A percentile compares a stretch with the other conserved stretches of the same genome.
These are phyloP conservation scores for Cyphomyrmex costatus DNA, from an alignment of 1,140 invertebrate genomes.

Conservation along the genomic window DNA sequence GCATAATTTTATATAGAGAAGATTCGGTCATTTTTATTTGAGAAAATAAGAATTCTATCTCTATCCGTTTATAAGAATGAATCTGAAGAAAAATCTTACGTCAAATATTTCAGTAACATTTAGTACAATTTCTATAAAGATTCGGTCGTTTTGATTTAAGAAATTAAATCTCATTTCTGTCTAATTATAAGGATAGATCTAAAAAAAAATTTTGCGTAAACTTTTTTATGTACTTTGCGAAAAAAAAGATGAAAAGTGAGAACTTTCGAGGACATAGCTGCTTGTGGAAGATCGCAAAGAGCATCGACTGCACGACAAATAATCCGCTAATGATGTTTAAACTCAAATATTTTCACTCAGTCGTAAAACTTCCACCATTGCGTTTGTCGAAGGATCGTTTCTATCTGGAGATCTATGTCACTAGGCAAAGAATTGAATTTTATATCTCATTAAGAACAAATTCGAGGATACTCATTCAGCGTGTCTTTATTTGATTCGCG, in stretches of 20 bases:
- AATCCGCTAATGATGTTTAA: slow-evolving; percentile 56
- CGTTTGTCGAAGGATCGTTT: neutral
- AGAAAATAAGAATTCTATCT: too few species aligned
- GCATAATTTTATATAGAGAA: too few species aligned
- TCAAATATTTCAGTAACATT: neutral
- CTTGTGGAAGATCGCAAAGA: slow-evolving; percentile 30
- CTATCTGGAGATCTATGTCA: slow-evolving; percentile 59
- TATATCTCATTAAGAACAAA: neutral
- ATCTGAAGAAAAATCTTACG: too few species aligned
- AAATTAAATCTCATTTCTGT: neutral
- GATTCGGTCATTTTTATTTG: too few species aligned
- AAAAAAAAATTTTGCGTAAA: neutral
- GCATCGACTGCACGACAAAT: slow-evolving; percentile 51
- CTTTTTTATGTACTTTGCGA: neutral
- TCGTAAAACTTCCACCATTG: slow-evolving; percentile 15
- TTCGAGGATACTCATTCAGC: neutral
- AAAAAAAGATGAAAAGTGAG: neutral
- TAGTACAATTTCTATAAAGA: too few species aligned
- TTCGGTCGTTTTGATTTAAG: neutral
- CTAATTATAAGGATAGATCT: neutral
- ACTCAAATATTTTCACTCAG: slow-evolving; percentile 60
- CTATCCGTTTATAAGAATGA: too few species aligned
- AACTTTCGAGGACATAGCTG: slow-evolving; percentile 9
- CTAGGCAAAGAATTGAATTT: slow-evolving; percentile 59
- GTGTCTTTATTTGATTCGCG: neutral